Evolutionary conservation across 2,113 vertebrate genomes (phyloP), one percentile per base, ranked within the genome.

Genomic region (Zosterops pallidus): DNA sequence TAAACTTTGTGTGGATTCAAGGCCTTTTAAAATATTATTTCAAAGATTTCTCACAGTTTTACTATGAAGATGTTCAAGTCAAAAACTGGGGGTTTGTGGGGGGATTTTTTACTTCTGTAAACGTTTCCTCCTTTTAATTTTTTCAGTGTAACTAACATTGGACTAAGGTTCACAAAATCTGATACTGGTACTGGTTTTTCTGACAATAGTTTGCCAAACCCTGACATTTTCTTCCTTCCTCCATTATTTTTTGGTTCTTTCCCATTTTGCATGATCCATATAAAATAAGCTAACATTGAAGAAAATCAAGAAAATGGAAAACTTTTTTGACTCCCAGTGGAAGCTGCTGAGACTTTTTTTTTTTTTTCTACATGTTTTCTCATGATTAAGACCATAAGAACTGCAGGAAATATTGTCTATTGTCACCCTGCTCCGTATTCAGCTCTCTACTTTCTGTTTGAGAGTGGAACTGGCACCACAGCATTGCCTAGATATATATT

Each of bases 21-120:
- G 18, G 29, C 1, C 1, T 79, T 67, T 78, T n/a, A 5, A 19
- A 77, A 39, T 15, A 60, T 46, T 69, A 23, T 50, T 64, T 64
- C 23, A 84, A 39, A 56, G 29, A 5, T 74, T 82, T 59, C 10
- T 88, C 25, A 14, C 8, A 85, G 42, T 85, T 69, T 85, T 72
- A 37, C 4, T n/a, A 24, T 24, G 9, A 85, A 29, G 9, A 13
- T 3, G 20, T 74, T 94, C 35, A 80, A 67, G 15, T 23, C 12
- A 29, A 75, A 56, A 64, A 46, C 20, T 29, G 1, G 28, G 18
- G 6, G 2, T 1, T n/a, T 31, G 33, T 24, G 21, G 3, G 31
- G 2, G 7, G 0, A 0, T 26, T 63, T 91, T 83, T 17, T 44
- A 21, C 1, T 65, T 70, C 20, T 26, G 1, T 41, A 65, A 9